Evolutionary conservation across 1,140 invertebrate species (phyloP), one percentile per base, ranked within the genome.

Genomic region (Zaprionus nigranus): DNA sequence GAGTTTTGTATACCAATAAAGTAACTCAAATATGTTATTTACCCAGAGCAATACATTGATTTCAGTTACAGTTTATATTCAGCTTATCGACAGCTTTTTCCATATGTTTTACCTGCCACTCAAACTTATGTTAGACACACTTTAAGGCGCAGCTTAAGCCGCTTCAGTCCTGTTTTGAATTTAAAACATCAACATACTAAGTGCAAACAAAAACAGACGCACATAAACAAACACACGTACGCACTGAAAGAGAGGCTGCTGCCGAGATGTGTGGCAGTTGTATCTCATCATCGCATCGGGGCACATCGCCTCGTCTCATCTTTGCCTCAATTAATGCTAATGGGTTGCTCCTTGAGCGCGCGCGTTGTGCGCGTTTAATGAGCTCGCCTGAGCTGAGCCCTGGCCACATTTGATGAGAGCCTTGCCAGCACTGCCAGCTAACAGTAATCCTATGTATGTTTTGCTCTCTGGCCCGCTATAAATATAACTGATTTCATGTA

Each of bases 251-350:
- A 30, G 26, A 7, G 26, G 5, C 26, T 38, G 36, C 34, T 36
- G 12, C 3, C 15, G 38, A 15, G 38, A 6, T 36, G 54, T 11
- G 17, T 28, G 28, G 36, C 36, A 68, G 30, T 28, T 56, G 40
- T 69, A 63, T 38, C 38, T 66, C 57, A 22, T 17, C 46, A 51
- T 43, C 63, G 49, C 30, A 34, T 34, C 20, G 28, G n/a, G 20
- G 40, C 24, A 36, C 28, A 36, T 53, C 30, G 49, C n/a, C n/a
- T 38, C 61, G 54, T 43, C 71, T 75, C 72, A 75, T 70, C 66
- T 80, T 66, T 75, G 49, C 36, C 36, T 67, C 74, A 88, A 88
- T 90, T 84, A 84, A 81, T 76, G 68, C 68, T 69, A 79, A 88
- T 73, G 40, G 74, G 46, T 68, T 70, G 66, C 62, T 65, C 46